Evolutionary conservation across 2,888 invertebrate species (phyloP).

Genomic region (Watsonalla cultraria): DNA sequence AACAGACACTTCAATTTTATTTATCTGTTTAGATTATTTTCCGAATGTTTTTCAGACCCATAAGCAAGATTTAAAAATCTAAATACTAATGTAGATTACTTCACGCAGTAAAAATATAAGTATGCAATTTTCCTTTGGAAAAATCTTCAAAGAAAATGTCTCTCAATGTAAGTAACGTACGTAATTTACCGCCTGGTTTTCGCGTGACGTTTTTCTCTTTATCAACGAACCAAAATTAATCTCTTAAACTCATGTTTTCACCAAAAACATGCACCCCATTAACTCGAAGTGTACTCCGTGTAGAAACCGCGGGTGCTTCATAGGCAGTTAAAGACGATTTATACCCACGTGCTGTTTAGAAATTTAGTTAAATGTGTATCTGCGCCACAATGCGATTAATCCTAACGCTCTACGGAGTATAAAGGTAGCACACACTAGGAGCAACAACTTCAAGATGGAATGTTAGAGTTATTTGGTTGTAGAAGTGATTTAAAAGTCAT

Average conservation of each 20-base stretch:
- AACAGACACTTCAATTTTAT: too few species aligned
- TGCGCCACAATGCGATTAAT: constrained; percentile 61
- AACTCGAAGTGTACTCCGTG: background rate
- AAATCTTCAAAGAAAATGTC: too few species aligned
- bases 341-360: constrained; percentile 66
- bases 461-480: too few species aligned
- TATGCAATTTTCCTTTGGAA: too few species aligned
- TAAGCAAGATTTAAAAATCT: too few species aligned
- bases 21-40: too few species aligned
- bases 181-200: constrained; percentile 5
- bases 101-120: too few species aligned
- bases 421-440: background rate
- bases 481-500: too few species aligned
- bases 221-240: background rate
- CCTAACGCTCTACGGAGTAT: constrained; percentile 27
- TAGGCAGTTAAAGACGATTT: constrained; percentile 64
- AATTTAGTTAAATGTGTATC: constrained; percentile 66
- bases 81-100: too few species aligned
- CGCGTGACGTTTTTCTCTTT: constrained; percentile 5
- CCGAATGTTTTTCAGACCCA: too few species aligned
- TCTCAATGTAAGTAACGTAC: background rate
- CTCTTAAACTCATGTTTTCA: background rate
- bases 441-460: too few species aligned
- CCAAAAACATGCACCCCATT: constrained; percentile 10
- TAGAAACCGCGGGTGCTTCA: constrained; percentile 7